Base-by-base conservation (phyloP, 2,113 vertebrate species). In the Mellivora capensis region DNA sequence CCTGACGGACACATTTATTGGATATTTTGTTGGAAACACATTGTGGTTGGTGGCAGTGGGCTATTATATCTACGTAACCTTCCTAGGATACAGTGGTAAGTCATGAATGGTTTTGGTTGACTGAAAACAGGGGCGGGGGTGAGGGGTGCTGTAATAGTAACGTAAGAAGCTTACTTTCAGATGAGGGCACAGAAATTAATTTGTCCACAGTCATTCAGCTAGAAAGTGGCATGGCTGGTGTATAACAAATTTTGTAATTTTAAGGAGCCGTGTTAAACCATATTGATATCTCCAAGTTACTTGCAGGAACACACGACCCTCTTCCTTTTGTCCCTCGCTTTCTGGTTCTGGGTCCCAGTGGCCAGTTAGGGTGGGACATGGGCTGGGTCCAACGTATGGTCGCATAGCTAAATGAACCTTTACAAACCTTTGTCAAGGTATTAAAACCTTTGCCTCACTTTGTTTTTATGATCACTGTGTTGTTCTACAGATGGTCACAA, bases 41-140 rank as follows among this genome's bases (percentile, higher is more conserved):
- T 94, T 99, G 80, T 99, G 99, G 99, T 97, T 99, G 94, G 98
- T 99, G 86, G 99, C 99, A 21, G 99, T 99, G 0, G 98, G 99
- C 96, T 99, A 99, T 97, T 99, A 99, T 95, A 98, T 99, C 95
- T 99, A 99, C 29, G 99, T 99, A 97, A 99, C 99, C 44, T 99
- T 99, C 98, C 99, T 99, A 42, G 99, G 99, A 37, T 99, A 99
- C 98, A 99, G 99, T 18, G 99, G 99, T 99, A 97, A 99, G 99
- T 99, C 83, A 61, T 2, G 6, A 6, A 31, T 23, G 29, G 64
- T 61, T 76, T 49, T 25, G 57, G 74, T 39, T 44, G 54, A 9
- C n/a, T 80, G 37, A 62, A 34, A 72, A 21, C 3, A 49, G 34
- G 52, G 5, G 20, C 4, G 7, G 25, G 27, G 25, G 27, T n/a